These are phyloP conservation scores for Lasius platythorax DNA, from an alignment of 2,888 invertebrate genomes.

Conservation along the genomic window DNA sequence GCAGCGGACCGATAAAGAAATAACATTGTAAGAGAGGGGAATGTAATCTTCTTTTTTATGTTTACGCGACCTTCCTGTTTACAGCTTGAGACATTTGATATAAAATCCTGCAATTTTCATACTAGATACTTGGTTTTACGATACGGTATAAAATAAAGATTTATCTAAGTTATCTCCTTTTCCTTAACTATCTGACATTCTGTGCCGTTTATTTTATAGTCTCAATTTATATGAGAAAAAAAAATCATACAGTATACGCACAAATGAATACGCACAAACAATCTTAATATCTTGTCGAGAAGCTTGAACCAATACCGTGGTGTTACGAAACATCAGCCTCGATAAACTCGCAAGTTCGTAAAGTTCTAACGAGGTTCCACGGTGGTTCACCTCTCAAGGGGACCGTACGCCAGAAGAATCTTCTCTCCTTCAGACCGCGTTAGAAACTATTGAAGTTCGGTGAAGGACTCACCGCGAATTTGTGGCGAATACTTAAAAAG, in stretches of 20 bases:
- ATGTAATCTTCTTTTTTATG: slow-evolving; percentile 6
- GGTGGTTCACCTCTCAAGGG: slow-evolving; percentile 51
- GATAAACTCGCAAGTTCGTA: slow-evolving; percentile 53
- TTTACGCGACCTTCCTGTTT: slow-evolving; percentile 7
- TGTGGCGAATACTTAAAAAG: slow-evolving; percentile 17
- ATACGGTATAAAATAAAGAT: slow-evolving; percentile 5
- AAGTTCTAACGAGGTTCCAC: slow-evolving; percentile 64
- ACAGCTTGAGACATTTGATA: slow-evolving; percentile 4
- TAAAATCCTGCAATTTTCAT: slow-evolving; percentile 21
- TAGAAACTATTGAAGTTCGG: slow-evolving; percentile 19
- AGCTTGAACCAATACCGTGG: slow-evolving; percentile 19
- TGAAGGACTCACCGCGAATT: slow-evolving; percentile 19
- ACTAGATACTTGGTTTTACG: not conserved
- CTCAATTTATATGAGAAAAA: slow-evolving; percentile 2
- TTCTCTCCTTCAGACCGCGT: not conserved
- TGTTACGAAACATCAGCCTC: slow-evolving; percentile 55
- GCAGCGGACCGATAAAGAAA: slow-evolving; percentile 12
- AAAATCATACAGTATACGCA: not conserved
- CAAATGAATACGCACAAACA: slow-evolving; percentile 22
- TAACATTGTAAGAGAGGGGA: not conserved
- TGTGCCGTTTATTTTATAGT: not conserved
- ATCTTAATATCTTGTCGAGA: slow-evolving; percentile 21
- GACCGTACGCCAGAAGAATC: not conserved
- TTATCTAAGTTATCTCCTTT: not conserved
- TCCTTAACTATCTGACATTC: not conserved